These are phyloP conservation scores for Drosophila yakuba DNA, from an alignment of 1,140 invertebrate genomes.

Conservation along the genomic window DNA sequence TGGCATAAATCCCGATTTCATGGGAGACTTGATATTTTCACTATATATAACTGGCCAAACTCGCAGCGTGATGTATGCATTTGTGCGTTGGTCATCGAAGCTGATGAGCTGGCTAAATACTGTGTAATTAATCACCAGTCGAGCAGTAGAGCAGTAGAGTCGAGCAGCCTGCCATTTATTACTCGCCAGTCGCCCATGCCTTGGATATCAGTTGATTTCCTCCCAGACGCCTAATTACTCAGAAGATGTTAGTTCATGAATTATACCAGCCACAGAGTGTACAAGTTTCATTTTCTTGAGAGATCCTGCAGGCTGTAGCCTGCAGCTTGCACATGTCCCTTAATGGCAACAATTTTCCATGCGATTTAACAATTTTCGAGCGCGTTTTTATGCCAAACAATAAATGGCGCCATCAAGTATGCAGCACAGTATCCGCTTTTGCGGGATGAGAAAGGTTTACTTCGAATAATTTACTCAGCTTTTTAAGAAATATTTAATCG, in stretches of 20 bases:
- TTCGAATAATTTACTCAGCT: neutral
- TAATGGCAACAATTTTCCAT: conserved; percentile 40
- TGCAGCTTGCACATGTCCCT: conserved; percentile 19
- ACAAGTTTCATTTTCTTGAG: neutral
- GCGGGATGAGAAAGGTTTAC: too few species aligned
- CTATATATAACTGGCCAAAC: neutral
- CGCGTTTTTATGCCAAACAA: conserved; percentile 24
- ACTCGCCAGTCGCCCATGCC: conserved; percentile 4
- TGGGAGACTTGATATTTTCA: conserved; percentile 1
- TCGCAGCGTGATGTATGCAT: conserved; percentile 35
- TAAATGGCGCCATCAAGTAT: conserved; percentile 10
- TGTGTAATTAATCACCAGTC: conserved; percentile 45
- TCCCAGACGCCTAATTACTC: conserved; percentile 52
- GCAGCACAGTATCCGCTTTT: too few species aligned
- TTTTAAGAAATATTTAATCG: neutral
- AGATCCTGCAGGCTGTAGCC: neutral
- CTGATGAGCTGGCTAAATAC: conserved; percentile 51
- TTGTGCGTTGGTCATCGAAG: conserved; percentile 37
- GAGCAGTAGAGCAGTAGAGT: neutral
- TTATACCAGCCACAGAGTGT: conserved; percentile 24
- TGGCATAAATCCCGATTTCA: conserved; percentile 15
- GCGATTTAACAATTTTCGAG: conserved; percentile 38
- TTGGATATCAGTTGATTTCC: conserved; percentile 7
- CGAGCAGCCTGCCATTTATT: conserved; percentile 42
- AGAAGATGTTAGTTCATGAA: conserved; percentile 50